Percentiles rank a stretch among this genome's conserved stretches.
Conservation (phyloP, 2,113 vertebrate genomes). For the Kryptolebias marmoratus region DNA sequence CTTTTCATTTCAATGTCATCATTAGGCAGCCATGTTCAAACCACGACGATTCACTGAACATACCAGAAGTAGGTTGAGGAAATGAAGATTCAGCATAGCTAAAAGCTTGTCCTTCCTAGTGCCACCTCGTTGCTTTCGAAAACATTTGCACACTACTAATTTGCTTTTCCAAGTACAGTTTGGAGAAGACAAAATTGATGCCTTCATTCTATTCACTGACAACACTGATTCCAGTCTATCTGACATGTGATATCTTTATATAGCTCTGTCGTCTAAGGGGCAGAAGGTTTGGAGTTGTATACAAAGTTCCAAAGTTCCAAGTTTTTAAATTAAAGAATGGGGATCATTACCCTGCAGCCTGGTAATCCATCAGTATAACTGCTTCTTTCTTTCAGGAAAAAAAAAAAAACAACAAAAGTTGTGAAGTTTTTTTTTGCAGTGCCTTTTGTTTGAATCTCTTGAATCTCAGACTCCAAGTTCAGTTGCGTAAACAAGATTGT, state of each 20-base stretch:
- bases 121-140: constrained; percentile 12
- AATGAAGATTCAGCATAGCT: constrained; percentile 23
- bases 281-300: neutral
- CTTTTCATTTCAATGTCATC: constrained; percentile 68
- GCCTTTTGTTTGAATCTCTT: neutral
- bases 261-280: neutral
- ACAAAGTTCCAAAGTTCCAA: too few relatives aligned
- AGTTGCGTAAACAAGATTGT: neutral
- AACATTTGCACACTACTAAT: neutral
- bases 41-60: constrained; percentile 29
- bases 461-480: neutral
- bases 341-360: neutral
- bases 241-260: constrained; percentile 28
- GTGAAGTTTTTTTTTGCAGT: neutral
- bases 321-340: too few relatives aligned
- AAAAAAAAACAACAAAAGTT: neutral
- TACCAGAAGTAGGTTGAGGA: constrained; percentile 28
- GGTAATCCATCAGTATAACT: constrained; percentile 7
- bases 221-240: constrained; percentile 8
- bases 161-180: constrained; percentile 24
- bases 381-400: neutral
- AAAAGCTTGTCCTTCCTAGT: constrained; percentile 14
- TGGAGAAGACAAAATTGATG: constrained; percentile 9
- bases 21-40: constrained; percentile 58
- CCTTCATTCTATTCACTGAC: constrained; percentile 19